Conservation (phyloP, 2,888 invertebrate genomes). For the Chrysina gloriosa region DNA sequence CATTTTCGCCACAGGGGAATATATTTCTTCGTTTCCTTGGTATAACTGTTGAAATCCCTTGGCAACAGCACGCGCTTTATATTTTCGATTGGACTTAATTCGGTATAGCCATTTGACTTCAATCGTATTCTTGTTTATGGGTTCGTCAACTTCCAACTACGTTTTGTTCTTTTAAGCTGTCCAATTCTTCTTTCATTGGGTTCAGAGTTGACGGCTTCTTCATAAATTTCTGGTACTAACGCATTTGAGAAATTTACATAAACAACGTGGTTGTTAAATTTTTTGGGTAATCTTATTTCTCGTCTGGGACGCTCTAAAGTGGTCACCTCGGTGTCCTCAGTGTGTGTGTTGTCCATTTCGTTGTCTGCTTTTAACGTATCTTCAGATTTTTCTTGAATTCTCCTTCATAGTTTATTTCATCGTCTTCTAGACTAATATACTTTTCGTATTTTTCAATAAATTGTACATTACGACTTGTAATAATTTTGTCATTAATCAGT, state of each 20-base stretch:
- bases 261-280: constrained; percentile 1
- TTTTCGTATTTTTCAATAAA: not conserved
- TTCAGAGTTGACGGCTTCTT: not conserved
- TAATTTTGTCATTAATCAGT: not conserved
- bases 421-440: not conserved
- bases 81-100: constrained; percentile 23
- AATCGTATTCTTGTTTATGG: constrained; percentile 35
- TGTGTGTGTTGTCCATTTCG: not conserved
- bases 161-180: constrained; percentile 45
- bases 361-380: not conserved
- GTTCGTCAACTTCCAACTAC: constrained; percentile 42
- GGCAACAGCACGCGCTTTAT: constrained; percentile 9
- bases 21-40: constrained; percentile 3
- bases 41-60: constrained; percentile 17
- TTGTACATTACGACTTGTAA: not conserved
- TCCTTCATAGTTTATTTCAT: no score
- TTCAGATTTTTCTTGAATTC: not conserved
- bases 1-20: constrained; percentile 5
- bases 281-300: constrained; percentile 5
- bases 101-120: constrained; percentile 39
- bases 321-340: constrained; percentile 4
- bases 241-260: constrained; percentile 17
- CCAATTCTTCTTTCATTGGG: constrained; percentile 48
- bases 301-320: not conserved
- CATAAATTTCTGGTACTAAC: constrained; percentile 14